Evolutionary conservation across 2,888 invertebrate genomes (phyloP), one percentile per base, ranked within the genome.

Genomic region (Gnatocerus cornutus): DNA sequence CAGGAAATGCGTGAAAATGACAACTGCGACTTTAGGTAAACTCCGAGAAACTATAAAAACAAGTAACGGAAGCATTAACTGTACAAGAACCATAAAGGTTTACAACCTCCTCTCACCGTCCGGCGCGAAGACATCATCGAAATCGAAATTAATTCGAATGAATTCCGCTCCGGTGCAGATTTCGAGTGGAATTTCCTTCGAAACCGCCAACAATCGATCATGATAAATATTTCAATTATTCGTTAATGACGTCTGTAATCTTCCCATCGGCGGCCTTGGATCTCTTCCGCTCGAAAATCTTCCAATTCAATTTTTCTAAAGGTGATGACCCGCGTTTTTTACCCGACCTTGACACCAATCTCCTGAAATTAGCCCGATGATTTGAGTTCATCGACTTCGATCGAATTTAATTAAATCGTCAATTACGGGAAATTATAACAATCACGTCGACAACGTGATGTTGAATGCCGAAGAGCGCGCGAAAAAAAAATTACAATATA

Each of bases 41-140:
- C 64, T 53, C 53, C 55, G 33, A 14, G 64, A 53, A 64, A 53
- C 53, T 29, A 55, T 64, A 64, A 64, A 64, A 64, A 64, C 64
- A 64, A 46, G 53, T 64, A 64, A 64, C 64, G 64, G 53, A 64
- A 64, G 64, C 53, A 48, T 64, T 63, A 64, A 64, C 64, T 64
- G 64, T 64, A 62, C 41, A 52, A 27, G 29, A 45, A 58, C 39
- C 46, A 62, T 62, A 62, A 62, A 62, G 62, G 50, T 62, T 39
- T 45, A 53, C 64, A 64, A 64, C 64, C 64, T 64, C 43, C 53
- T 53, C 64, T 64, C 53, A 53, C 64, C 43, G 62, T 62, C 45
- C 41, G 41, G 3, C 41, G n/a, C 41, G 12, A 12, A 41, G 12
- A 3, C 61, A 56, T 41, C 29, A 14, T 45, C 43, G 64, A 64